Evolutionary conservation across 2,113 vertebrate genomes (phyloP).

Genomic region (Chionodraco myersi): DNA sequence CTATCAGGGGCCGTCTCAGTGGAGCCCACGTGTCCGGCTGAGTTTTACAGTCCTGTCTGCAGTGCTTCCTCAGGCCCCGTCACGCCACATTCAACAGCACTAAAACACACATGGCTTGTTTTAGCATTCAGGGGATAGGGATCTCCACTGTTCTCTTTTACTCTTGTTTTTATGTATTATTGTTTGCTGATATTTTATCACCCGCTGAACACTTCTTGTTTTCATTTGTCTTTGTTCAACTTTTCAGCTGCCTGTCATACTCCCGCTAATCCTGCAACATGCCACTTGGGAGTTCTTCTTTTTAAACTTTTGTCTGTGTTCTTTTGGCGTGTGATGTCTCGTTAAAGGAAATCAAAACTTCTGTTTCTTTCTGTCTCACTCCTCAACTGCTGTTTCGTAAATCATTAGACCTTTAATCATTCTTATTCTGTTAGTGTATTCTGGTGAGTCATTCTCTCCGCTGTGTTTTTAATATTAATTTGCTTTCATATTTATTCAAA

Average conservation of each 20-base stretch:
- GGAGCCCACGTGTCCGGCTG: constrained; percentile 25
- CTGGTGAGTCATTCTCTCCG: constrained; percentile 8
- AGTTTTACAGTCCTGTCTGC: constrained; percentile 67
- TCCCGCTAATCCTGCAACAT: constrained; percentile 8
- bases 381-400: constrained; percentile 4
- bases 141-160: not conserved
- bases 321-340: constrained; percentile 22
- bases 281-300: not conserved
- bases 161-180: not conserved
- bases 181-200: constrained; percentile 26
- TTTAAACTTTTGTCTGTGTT: constrained; percentile 2
- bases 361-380: not conserved
- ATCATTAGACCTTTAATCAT: constrained; percentile 24
- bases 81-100: constrained; percentile 55
- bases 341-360: constrained; percentile 30
- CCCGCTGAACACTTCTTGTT: not conserved
- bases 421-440: constrained; percentile 19
- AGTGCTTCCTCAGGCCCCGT: constrained; percentile 64
- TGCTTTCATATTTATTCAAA: constrained; percentile 46
- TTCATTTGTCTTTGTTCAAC: not conserved
- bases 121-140: constrained; percentile 6
- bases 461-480: constrained; percentile 39
- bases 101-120: constrained; percentile 61
- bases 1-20: constrained; percentile 45
- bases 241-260: constrained; percentile 1